Evolutionary conservation across 2,888 invertebrate genomes (phyloP).

Genomic region (Himalopsyche tibetana): DNA sequence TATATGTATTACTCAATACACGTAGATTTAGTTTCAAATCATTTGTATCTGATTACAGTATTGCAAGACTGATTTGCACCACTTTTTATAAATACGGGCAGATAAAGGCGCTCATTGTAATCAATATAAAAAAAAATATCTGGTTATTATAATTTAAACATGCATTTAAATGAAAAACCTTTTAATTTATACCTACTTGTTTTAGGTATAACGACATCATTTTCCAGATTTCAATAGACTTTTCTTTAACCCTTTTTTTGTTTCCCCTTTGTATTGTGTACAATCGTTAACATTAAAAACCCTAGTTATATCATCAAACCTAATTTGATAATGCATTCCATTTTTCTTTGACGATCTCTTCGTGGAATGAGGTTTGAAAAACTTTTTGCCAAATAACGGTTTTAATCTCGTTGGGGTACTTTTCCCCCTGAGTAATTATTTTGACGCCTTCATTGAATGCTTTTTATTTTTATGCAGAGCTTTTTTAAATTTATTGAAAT

Average conservation of each 20-base stretch:
- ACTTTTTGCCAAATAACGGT: constrained; percentile 10
- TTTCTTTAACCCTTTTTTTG: background rate
- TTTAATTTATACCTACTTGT: no score
- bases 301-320: background rate
- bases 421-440: constrained; percentile 39
- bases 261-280: background rate
- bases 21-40: no score
- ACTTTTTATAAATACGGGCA: no score
- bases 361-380: constrained; percentile 3
- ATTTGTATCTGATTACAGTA: no score
- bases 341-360: constrained; percentile 2
- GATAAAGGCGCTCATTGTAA: no score
- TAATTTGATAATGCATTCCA: constrained; percentile 19
- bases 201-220: no score
- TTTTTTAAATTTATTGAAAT: constrained; percentile 42
- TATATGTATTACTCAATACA: no score
- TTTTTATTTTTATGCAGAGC: constrained; percentile 39
- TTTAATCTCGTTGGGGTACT: constrained; percentile 2
- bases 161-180: no score
- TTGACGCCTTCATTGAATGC: constrained; percentile 40
- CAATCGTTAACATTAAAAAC: background rate
- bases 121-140: no score
- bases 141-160: no score
- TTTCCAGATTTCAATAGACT: no score
- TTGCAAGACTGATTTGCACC: no score